Conservation (phyloP, 2,797 vertebrate species). For the Pygocentrus nattereri region DNA sequence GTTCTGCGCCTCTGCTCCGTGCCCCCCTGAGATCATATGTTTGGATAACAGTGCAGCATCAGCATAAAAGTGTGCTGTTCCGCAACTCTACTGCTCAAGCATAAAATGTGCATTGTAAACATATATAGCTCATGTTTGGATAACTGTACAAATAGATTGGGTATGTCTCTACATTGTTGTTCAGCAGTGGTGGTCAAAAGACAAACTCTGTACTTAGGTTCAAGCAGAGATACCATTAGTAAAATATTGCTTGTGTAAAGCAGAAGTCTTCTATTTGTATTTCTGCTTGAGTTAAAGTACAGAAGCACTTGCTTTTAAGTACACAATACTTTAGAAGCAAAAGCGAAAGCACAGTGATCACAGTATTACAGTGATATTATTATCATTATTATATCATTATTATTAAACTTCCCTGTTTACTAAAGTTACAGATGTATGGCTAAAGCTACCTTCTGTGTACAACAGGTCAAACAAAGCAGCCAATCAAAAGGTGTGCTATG, state of each 20-base stretch:
- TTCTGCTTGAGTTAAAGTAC: neutral
- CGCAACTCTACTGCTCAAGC: neutral
- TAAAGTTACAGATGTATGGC: neutral
- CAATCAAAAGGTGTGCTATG: neutral
- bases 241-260: neutral
- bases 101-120: conserved; percentile 9
- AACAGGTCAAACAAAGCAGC: neutral
- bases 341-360: neutral
- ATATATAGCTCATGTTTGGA: neutral
- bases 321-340: neutral
- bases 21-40: conserved; percentile 49
- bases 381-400: too few species aligned
- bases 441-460: neutral
- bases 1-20: conserved; percentile 25
- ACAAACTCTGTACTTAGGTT: neutral
- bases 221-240: neutral
- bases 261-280: neutral
- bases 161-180: neutral
- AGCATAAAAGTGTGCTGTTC: conserved; percentile 36
- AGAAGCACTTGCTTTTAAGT: neutral
- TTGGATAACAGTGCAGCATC: conserved; percentile 55
- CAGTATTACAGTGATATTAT: neutral
- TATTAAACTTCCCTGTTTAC: neutral
- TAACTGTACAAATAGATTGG: neutral
- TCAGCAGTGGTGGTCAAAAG: neutral